Conservation (phyloP, 2,888 invertebrate species). For the Nudaria mundana region DNA sequence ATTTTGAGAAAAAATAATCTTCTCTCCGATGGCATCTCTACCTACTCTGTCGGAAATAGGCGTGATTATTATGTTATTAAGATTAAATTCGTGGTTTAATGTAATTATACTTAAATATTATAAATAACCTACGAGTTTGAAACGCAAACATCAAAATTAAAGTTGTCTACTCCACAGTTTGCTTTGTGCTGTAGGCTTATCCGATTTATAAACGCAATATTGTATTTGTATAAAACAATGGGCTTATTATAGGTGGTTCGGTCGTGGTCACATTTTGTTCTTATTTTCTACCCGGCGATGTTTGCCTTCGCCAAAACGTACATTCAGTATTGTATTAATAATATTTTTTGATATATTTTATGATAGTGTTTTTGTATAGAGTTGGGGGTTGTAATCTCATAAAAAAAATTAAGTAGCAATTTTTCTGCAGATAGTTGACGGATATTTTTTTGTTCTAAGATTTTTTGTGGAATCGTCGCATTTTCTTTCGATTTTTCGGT, state of each 20-base stretch:
- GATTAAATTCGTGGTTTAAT: too few relatives aligned
- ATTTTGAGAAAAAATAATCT: too few relatives aligned
- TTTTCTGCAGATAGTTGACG: too few relatives aligned
- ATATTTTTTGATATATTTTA: conserved; percentile 23
- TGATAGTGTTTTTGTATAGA: neutral
- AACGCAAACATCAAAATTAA: neutral
- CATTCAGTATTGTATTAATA: conserved; percentile 21
- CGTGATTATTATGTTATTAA: too few relatives aligned
- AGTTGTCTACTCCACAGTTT: conserved; percentile 38
- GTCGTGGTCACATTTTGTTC: conserved; percentile 52
- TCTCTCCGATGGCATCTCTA: too few relatives aligned
- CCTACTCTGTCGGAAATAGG: too few relatives aligned
- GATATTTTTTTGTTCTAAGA: too few relatives aligned
- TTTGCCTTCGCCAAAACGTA: conserved; percentile 51
- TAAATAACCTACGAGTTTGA: too few relatives aligned
- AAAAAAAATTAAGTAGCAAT: too few relatives aligned
- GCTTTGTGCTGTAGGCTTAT: conserved; percentile 64
- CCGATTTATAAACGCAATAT: conserved; percentile 81
- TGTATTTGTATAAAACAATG: conserved; percentile 81
- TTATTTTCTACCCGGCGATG: conserved; percentile 48
- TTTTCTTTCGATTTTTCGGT: too few relatives aligned
- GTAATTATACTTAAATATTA: too few relatives aligned
- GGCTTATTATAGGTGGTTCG: conserved; percentile 77
- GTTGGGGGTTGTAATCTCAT: too few relatives aligned
- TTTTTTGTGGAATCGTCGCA: neutral